Percentiles rank a stretch among this genome's conserved stretches.
Evolutionary conservation across 1,140 invertebrate genomes (phyloP).

Genomic region (Atta cephalotes): DNA sequence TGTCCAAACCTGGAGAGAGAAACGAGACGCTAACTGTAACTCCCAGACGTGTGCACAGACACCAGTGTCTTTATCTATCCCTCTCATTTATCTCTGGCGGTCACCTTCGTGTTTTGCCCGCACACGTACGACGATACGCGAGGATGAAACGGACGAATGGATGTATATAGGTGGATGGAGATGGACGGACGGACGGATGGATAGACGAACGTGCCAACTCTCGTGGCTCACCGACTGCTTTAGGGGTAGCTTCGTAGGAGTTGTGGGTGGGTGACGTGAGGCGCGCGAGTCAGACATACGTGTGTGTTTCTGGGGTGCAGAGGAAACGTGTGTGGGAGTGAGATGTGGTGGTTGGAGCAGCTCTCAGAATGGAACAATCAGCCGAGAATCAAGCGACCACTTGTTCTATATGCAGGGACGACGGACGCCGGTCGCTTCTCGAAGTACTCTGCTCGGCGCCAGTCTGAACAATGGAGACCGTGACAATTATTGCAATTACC

Average conservation of each 20-base stretch:
- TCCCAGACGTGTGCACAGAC: conserved; percentile 41
- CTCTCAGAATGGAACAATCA: conserved; percentile 86
- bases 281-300: conserved; percentile 63
- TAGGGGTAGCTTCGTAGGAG: conserved; percentile 59
- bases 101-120: conserved; percentile 61
- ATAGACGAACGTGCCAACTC: conserved; percentile 62
- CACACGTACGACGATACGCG: conserved; percentile 34
- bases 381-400: conserved; percentile 86
- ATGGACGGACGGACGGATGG: not conserved
- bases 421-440: conserved; percentile 80
- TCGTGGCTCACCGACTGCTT: conserved; percentile 57
- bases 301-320: conserved; percentile 67
- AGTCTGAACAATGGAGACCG: conserved; percentile 79
- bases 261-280: conserved; percentile 67
- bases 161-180: not conserved
- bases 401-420: conserved; percentile 83
- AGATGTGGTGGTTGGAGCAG: conserved; percentile 72
- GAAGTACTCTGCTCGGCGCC: conserved; percentile 73
- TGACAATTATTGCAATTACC: conserved; percentile 86
- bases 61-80: conserved; percentile 40
- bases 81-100: conserved; percentile 23
- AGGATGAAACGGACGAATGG: conserved; percentile 33
- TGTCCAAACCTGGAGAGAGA: conserved; percentile 41
- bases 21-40: conserved; percentile 4
- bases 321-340: conserved; percentile 55